These are phyloP conservation scores for Fragum whitleyi DNA, from an alignment of 2,888 invertebrate species.

Conservation along the genomic window DNA sequence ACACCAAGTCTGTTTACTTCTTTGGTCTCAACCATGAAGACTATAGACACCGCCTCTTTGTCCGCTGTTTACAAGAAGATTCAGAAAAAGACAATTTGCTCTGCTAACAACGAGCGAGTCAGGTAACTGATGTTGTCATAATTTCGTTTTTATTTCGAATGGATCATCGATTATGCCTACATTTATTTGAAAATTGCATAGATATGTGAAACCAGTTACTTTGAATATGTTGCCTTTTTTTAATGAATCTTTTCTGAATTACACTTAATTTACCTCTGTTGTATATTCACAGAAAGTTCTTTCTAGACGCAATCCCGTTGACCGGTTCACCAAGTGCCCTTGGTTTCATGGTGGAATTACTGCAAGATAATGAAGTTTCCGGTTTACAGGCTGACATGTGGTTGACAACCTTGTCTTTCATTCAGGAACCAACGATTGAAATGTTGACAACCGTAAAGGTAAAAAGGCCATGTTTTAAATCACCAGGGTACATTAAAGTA, in stretches of 20 bases:
- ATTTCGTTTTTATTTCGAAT: too few relatives aligned
- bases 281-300: constrained; percentile 88
- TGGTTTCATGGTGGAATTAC: constrained; percentile 92
- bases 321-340: constrained; percentile 94
- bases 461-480: too few relatives aligned
- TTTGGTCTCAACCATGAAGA: constrained; percentile 84
- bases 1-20: constrained; percentile 86
- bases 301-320: constrained; percentile 94
- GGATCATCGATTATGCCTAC: too few relatives aligned
- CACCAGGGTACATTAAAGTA: too few relatives aligned
- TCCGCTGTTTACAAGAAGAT: constrained; percentile 71
- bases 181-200: too few relatives aligned
- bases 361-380: constrained; percentile 88
- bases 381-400: constrained; percentile 91
- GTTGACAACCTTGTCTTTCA: constrained; percentile 94
- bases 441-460: constrained; percentile 86
- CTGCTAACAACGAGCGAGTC: constrained; percentile 69
- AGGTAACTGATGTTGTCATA: too few relatives aligned
- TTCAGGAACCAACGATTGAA: constrained; percentile 86
- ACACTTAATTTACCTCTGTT: too few relatives aligned
- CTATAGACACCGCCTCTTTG: constrained; percentile 82
- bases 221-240: too few relatives aligned
- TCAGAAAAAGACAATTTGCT: constrained; percentile 69
- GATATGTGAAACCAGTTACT: too few relatives aligned
- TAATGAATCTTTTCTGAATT: too few relatives aligned